phyloP scores from a whole-genome alignment of 2,113 vertebrate genomes.

The Phodopus roborovskii region DNA sequence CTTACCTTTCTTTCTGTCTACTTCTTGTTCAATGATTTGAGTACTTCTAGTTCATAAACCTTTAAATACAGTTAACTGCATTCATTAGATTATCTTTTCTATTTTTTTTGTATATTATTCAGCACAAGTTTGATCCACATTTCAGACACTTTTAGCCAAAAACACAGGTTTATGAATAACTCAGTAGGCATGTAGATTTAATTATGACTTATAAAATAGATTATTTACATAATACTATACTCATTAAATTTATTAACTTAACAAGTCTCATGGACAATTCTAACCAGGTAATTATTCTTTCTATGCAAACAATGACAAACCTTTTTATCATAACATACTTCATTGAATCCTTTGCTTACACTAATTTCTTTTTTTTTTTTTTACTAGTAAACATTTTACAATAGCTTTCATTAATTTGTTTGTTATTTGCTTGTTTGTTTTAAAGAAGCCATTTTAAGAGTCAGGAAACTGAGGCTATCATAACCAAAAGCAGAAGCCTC shows the following conservation, averaged over 20 bases:
- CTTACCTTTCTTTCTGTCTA: background rate
- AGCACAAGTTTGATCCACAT: background rate
- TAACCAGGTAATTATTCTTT: background rate
- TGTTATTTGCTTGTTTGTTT: too few relatives aligned
- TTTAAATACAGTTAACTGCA: background rate
- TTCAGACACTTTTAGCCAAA: background rate
- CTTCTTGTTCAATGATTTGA: background rate
- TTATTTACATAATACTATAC: background rate
- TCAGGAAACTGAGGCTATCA: too few relatives aligned
- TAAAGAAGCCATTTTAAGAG: too few relatives aligned
- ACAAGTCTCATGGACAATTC: background rate
- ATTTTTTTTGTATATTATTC: background rate
- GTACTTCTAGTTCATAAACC: background rate
- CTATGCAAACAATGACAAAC: background rate
- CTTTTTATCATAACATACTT: background rate
- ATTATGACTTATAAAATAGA: background rate
- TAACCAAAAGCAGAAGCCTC: too few relatives aligned
- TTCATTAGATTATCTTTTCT: background rate
- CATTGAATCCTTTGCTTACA: background rate
- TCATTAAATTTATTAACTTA: background rate
- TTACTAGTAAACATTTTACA: too few relatives aligned
- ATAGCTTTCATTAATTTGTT: too few relatives aligned
- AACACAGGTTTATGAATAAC: background rate
- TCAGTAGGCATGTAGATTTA: too few relatives aligned
- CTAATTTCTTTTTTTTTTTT: too few relatives aligned